phyloP scores from a whole-genome alignment of 2,888 invertebrate genomes.

The Eremobia ochroleuca region DNA sequence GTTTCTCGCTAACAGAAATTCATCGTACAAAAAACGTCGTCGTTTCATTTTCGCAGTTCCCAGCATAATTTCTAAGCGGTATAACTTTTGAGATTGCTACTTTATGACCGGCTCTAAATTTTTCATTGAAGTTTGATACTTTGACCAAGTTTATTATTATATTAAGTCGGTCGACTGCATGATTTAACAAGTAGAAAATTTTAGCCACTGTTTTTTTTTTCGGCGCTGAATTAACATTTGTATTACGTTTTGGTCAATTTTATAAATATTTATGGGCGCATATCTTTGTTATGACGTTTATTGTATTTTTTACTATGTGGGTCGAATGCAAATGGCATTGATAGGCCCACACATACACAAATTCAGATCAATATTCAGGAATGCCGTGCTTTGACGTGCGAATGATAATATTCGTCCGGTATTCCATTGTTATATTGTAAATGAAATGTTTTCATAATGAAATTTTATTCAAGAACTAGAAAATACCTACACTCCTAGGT shows the following conservation, averaged over 20 bases:
- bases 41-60: conserved; percentile 65
- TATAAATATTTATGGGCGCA: conserved; percentile 66
- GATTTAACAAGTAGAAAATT: conserved; percentile 62
- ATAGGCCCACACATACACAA: conserved; percentile 53
- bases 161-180: conserved; percentile 64
- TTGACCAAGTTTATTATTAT: conserved; percentile 70
- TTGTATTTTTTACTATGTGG: conserved; percentile 67
- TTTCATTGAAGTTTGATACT: conserved; percentile 74
- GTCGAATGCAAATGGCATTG: conserved; percentile 60
- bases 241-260: conserved; percentile 43
- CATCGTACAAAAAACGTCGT: conserved; percentile 58
- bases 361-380: conserved; percentile 52
- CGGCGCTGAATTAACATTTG: conserved; percentile 47
- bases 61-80: conserved; percentile 66
- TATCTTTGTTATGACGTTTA: conserved; percentile 66
- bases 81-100: conserved; percentile 67
- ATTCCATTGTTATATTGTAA: conserved; percentile 11
- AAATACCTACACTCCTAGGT: too few species aligned
- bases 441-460: not conserved
- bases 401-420: conserved; percentile 25
- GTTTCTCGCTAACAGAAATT: conserved; percentile 58
- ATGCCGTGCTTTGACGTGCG: conserved; percentile 27
- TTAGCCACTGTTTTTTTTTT: conserved; percentile 47
- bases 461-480: not conserved
- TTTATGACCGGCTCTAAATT: conserved; percentile 70